Base-by-base conservation (phyloP, 1,140 invertebrate species). In the Temnothorax nylanderi region DNA sequence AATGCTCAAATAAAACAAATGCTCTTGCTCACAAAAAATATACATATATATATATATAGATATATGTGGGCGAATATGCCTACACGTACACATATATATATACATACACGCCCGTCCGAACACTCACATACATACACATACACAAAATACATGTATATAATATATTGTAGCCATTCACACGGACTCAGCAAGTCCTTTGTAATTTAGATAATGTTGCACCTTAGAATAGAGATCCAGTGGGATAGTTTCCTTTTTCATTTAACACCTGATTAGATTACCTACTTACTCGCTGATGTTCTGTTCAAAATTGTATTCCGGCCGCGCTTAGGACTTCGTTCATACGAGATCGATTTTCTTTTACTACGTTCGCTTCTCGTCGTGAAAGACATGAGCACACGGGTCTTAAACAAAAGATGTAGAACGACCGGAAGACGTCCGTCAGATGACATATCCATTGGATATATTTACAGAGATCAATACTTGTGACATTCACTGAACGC, bases 151-250 rank as follows among this genome's bases (percentile, higher is more conserved):
- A 85, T 85, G 56, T 75, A 86, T 82, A 62, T 86, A 86, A 76
- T 82, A 91, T 90, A 88, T 80, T 82, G 78, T 88, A 88, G 81
- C 62, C 82, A 88, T 90, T 85, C 90, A 81, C 84, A 58, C 89
- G 47, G 78, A 65, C 76, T 88, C 85, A 69, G 67, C 77, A 75
- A 26, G 67, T n/a, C 58, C 72, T 78, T 90, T 87, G 85, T 58
- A 80, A 90, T 90, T 91, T 90, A 90, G 60, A 90, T 91, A 94
- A 93, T 93, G 87, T 93, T 93, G 93, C 93, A 94, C 92, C 91
- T 92, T 93, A 92, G 89, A 75, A 89, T 92, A 93, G 88, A 93
- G 93, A 92, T 92, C 93, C 90, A 93, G 84, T 90, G 91, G 89
- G 81, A 91, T 92, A 93, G 26, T 32, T 26, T 81, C 86, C 64